phyloP scores from a whole-genome alignment of 1,140 invertebrate species.

The Drosophila sturtevanti region DNA sequence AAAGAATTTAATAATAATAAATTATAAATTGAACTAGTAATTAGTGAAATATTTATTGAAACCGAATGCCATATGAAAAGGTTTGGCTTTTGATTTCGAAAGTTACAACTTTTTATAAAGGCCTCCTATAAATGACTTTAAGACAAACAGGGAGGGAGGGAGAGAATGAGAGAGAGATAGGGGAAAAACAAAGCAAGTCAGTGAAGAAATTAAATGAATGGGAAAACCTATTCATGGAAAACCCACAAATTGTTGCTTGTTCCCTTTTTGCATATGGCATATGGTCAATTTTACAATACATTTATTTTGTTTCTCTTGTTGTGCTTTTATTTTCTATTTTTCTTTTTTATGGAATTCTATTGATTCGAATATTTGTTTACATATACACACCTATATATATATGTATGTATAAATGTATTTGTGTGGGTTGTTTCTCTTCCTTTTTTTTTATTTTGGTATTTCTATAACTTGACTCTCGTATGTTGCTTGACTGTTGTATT shows the following conservation, averaged over 20 bases:
- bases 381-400: too few species aligned
- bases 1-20: not conserved
- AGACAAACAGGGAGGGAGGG: not conserved
- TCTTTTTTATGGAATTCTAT: constrained; percentile 6
- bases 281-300: constrained; percentile 39
- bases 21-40: not conserved
- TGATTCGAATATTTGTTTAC: not conserved
- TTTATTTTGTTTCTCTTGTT: constrained; percentile 29
- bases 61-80: not conserved
- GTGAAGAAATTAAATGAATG: not conserved
- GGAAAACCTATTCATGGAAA: not conserved
- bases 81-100: too few species aligned
- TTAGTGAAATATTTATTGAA: not conserved
- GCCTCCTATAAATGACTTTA: too few species aligned
- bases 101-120: too few species aligned
- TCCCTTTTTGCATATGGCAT: not conserved
- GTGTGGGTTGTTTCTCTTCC: not conserved
- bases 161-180: not conserved
- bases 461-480: not conserved
- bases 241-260: constrained; percentile 9
- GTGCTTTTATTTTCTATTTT: constrained; percentile 5
- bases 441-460: not conserved
- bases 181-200: not conserved
- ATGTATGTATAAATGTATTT: not conserved
- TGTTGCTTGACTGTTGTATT: not conserved